These are phyloP conservation scores for Pelodytes ibericus DNA, from an alignment of 2,797 vertebrate species.

Conservation along the genomic window DNA sequence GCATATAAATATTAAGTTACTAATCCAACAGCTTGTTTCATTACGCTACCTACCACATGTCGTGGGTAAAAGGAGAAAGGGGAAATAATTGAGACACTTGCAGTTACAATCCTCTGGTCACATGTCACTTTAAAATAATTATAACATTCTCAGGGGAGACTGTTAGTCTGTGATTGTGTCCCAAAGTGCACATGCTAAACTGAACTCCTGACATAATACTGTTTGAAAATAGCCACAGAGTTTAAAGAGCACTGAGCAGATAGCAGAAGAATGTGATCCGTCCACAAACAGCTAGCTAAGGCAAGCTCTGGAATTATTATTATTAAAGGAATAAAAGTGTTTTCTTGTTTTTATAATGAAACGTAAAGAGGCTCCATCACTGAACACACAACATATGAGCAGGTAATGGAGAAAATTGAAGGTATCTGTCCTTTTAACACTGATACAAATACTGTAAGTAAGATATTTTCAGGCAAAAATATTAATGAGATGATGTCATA, in stretches of 20 bases:
- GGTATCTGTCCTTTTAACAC: too few relatives aligned
- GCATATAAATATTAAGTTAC: conserved; percentile 5
- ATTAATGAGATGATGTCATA: too few relatives aligned
- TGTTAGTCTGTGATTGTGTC: background rate
- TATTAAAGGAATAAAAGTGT: too few relatives aligned
- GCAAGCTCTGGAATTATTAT: too few relatives aligned
- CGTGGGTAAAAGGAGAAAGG: background rate
- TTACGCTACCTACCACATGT: background rate
- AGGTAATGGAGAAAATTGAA: too few relatives aligned
- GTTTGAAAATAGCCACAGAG: background rate
- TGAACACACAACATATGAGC: too few relatives aligned
- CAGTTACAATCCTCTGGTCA: conserved; percentile 18
- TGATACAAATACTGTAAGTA: too few relatives aligned
- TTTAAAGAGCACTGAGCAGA: background rate
- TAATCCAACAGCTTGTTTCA: background rate
- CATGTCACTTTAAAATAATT: background rate
- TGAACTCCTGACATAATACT: background rate
- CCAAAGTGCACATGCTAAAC: conserved; percentile 11
- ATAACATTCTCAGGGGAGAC: background rate
- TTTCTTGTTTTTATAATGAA: too few relatives aligned
- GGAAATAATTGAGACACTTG: background rate
- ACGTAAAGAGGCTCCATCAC: too few relatives aligned
- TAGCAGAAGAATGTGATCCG: background rate
- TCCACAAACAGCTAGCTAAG: background rate
- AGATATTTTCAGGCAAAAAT: too few relatives aligned